Evolutionary conservation across 2,797 vertebrate species (phyloP), one percentile per base, ranked within the genome.

Genomic region (Hemitrygon akajei): DNA sequence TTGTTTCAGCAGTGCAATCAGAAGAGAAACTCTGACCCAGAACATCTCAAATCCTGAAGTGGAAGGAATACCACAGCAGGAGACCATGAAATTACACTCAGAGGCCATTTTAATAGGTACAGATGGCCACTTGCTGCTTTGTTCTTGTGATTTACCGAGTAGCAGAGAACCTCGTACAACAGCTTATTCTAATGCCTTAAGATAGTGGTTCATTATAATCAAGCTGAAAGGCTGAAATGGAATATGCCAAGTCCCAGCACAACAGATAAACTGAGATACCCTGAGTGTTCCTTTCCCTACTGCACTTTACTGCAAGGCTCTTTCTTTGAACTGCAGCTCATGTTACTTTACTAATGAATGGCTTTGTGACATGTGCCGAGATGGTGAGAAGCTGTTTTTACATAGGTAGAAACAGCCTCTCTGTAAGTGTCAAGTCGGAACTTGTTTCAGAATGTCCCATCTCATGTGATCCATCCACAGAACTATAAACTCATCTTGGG

Each of bases 331-430:
- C 66, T 11, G 2, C 58, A 16, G 47, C 56, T n/a, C 16, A 18
- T 75, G 91, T 93, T 75, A 56, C 40, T 75, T 73, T 75, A 93
- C 37, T 93, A 76, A 75, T 76, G 71, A 93, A 76, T 40, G 91
- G 47, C 30, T 89, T 63, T 69, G 82, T n/a, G 60, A 10, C 20
- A 60, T 37, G n/a, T 76, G 91, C 40, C 16, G 27, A 27, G 91
- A 30, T 3, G 34, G 30, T 9, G 22, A 18, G 40, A 73, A 40
- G 69, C 18, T 47, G 69, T 47, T 47, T 75, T 47, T 20, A 25
- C 63, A 66, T 9, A 66, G 47, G 11, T 71, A 14, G 18, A 71
- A 20, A 16, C 69, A 71, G 69, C 69, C 89, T 56, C 22, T 73
- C 66, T 73, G 12, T 92, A 11, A 16, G 2, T 93, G 91, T 16